Percentiles rank a stretch among this genome's conserved stretches.
Evolutionary conservation across 2,113 vertebrate species (phyloP).

Genomic region (Turdus rufiventris): DNA sequence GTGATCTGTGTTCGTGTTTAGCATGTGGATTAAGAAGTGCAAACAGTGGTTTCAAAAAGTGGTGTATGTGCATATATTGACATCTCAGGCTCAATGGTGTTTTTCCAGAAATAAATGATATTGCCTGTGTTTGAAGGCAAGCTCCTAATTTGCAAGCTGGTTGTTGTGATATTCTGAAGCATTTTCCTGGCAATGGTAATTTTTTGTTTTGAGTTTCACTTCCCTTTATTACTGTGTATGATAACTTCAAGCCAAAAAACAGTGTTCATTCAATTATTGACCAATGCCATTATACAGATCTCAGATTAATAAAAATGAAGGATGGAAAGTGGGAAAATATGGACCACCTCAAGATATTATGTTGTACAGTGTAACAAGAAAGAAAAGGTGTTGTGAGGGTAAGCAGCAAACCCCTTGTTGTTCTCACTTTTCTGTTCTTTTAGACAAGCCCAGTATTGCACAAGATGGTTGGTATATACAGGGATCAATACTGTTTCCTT

Average conservation of each 20-base stretch:
- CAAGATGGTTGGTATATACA: background rate
- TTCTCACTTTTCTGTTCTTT: background rate
- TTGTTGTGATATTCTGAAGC: background rate
- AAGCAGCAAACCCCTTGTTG: background rate
- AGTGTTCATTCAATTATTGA: background rate
- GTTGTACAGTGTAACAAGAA: background rate
- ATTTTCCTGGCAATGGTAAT: background rate
- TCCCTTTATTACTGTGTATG: background rate
- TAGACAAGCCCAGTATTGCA: background rate
- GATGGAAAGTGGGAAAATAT: background rate
- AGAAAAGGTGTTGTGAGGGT: background rate
- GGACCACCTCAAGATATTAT: background rate
- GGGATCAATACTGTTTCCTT: background rate
- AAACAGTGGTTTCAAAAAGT: background rate
- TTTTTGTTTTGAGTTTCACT: background rate
- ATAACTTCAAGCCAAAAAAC: background rate
- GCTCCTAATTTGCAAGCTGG: background rate
- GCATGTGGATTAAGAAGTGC: background rate
- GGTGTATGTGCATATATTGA: background rate
- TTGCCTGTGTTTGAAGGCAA: background rate
- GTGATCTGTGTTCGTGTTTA: background rate
- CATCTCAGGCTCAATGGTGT: background rate
- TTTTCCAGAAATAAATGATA: background rate
- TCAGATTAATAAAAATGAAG: background rate
- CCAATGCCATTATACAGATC: background rate